A percentile compares a stretch with the other conserved stretches of the same genome.
Conservation (phyloP, 2,888 invertebrate species). For the Strigamia transsilvanica region DNA sequence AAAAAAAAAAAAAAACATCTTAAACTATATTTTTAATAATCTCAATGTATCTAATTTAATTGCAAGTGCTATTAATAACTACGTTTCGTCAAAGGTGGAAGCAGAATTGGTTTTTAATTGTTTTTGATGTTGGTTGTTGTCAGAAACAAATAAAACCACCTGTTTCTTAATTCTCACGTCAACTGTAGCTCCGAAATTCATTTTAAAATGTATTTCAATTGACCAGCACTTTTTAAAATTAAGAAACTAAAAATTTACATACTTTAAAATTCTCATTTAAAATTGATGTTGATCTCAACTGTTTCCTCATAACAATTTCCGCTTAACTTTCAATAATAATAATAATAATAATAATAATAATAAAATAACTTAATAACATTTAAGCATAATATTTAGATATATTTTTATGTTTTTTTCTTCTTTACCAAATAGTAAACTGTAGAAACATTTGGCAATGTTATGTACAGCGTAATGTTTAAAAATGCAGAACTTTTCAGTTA, state of each 20-base stretch:
- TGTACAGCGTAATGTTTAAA: neutral
- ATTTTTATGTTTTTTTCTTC: neutral
- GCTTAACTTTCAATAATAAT: neutral
- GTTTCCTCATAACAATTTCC: neutral
- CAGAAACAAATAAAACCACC: too few relatives aligned
- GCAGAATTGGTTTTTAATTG: neutral
- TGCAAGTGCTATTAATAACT: neutral
- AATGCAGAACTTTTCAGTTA: neutral
- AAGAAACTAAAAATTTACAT: too few relatives aligned
- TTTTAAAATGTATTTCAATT: neutral
- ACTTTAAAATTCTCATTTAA: too few relatives aligned
- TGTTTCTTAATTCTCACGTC: too few relatives aligned
- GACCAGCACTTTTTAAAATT: neutral
- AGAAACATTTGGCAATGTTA: constrained; percentile 1
- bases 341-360: neutral
- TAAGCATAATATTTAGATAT: neutral
- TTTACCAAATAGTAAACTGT: neutral
- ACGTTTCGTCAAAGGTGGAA: neutral
- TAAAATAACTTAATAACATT: neutral
- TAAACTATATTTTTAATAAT: constrained; percentile 1
- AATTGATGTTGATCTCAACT: neutral
- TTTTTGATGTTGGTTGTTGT: too few relatives aligned
- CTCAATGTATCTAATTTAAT: neutral
- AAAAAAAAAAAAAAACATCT: neutral
- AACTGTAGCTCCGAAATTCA: too few relatives aligned